Evolutionary conservation across 2,113 vertebrate species (phyloP).

Genomic region (Hylia prasina): DNA sequence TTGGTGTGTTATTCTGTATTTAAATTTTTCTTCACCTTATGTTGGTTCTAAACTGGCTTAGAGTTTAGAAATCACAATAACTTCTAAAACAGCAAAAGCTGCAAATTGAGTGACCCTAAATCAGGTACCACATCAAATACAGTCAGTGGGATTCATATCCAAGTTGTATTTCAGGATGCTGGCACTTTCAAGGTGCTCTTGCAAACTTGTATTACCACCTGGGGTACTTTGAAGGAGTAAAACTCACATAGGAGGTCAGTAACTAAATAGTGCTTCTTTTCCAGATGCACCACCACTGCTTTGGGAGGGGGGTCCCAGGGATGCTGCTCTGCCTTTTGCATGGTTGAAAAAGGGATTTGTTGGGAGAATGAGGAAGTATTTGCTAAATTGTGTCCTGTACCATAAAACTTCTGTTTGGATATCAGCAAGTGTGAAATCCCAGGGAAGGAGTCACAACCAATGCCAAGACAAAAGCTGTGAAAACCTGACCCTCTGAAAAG

Average conservation of each 20-base stretch:
- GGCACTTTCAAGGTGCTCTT: background rate
- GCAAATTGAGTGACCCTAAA: background rate
- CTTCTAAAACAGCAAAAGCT: background rate
- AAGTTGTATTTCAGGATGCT: background rate
- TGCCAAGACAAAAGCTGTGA: background rate
- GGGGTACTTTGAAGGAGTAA: background rate
- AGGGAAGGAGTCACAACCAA: background rate
- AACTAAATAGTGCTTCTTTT: background rate
- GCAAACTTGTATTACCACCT: accelerated
- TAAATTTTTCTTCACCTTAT: background rate
- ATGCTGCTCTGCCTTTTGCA: background rate
- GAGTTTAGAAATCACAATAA: background rate
- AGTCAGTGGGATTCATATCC: background rate
- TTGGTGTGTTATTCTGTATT: background rate
- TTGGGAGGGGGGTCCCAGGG: background rate
- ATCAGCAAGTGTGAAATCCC: background rate
- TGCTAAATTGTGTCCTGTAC: background rate
- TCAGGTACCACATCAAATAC: background rate
- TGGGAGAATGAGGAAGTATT: background rate
- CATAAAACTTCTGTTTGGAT: background rate
- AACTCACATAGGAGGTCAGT: accelerated
- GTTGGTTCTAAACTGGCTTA: background rate
- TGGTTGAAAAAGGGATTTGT: background rate
- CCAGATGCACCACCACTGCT: background rate
- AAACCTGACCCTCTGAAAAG: background rate